A percentile compares a stretch with the other conserved stretches of the same genome.
Evolutionary conservation across 2,113 vertebrate species (phyloP).

Genomic region (Pomatorhinus ruficollis): DNA sequence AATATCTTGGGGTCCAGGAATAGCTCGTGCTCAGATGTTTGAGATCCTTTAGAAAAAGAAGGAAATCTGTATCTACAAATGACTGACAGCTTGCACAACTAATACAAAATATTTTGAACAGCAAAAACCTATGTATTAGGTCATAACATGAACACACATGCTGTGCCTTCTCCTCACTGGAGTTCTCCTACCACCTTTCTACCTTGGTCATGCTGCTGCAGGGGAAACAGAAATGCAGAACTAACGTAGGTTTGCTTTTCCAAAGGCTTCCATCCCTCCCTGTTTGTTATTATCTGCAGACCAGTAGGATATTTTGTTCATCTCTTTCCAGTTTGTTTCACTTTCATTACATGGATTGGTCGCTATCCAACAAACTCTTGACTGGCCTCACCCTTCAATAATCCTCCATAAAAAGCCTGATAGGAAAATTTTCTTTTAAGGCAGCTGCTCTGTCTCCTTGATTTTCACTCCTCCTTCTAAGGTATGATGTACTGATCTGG

Average conservation of each 20-base stretch:
- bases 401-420: not conserved
- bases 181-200: not conserved
- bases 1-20: conserved; percentile 82
- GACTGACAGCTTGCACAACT: not conserved
- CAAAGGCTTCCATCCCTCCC: not conserved
- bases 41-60: conserved; percentile 71
- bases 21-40: conserved; percentile 80
- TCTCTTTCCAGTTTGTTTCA: not conserved
- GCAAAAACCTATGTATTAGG: not conserved
- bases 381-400: not conserved
- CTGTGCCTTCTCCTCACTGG: not conserved
- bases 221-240: not conserved
- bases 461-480: not conserved
- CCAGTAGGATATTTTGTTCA: not conserved
- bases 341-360: not conserved
- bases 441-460: not conserved
- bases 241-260: not conserved
- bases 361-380: not conserved
- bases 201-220: not conserved
- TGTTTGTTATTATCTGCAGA: not conserved
- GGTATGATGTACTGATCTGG: not conserved
- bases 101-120: not conserved
- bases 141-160: not conserved
- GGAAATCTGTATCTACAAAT: not conserved
- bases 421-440: not conserved